Conservation (phyloP, 2,113 vertebrate genomes). For the Anser brachyrhynchus region DNA sequence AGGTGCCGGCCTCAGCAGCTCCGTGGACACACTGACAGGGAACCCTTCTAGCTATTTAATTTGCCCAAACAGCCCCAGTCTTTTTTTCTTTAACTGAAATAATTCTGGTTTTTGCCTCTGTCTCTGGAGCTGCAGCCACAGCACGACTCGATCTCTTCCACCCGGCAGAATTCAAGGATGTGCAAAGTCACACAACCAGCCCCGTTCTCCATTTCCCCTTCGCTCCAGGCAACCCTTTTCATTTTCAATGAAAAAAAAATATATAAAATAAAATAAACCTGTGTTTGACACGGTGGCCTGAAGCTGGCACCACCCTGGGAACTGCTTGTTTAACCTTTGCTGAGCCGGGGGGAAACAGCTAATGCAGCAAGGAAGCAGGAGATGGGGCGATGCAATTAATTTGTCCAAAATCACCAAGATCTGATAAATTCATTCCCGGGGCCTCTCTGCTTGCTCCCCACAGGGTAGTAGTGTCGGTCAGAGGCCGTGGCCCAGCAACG, state of each 20-base stretch:
- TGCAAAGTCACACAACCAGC: neutral
- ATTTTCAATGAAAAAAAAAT: neutral
- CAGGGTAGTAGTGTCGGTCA: neutral
- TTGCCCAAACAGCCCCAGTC: no score
- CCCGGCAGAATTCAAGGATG: neutral
- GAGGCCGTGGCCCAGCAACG: neutral
- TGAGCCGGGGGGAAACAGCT: neutral
- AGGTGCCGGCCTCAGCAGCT: neutral
- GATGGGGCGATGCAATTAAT: neutral
- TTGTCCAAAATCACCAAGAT: neutral
- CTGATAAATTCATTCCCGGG: neutral
- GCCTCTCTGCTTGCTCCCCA: accelerated
- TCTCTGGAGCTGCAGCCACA: neutral
- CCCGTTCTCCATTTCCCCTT: neutral
- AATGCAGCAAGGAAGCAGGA: neutral
- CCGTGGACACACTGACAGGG: neutral
- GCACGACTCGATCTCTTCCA: neutral
- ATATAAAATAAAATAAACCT: neutral
- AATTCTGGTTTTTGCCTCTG: neutral
- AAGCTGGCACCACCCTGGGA: neutral
- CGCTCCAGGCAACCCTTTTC: neutral
- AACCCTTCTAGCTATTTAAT: neutral
- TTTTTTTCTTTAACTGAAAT: no score
- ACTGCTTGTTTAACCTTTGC: neutral
- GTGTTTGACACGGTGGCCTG: neutral